Evolutionary conservation across 92 coral and sea anemone genomes (phyloP).

Genomic region (Zoanthus gigantus): DNA sequence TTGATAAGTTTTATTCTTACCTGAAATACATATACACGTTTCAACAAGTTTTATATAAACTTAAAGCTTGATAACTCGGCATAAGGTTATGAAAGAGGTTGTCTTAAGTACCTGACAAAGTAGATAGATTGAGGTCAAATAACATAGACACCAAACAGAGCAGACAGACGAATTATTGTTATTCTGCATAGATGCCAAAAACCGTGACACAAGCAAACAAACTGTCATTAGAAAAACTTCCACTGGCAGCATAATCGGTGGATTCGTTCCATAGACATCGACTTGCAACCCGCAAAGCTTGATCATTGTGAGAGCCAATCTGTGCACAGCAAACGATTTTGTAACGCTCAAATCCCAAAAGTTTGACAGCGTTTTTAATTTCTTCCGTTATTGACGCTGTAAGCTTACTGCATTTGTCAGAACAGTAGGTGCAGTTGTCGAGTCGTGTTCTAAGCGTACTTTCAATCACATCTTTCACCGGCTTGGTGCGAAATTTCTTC

Average conservation of each 20-base stretch:
- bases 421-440: slow-evolving; percentile 65
- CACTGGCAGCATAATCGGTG: slow-evolving; percentile 80
- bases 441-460: slow-evolving; percentile 72
- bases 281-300: slow-evolving; percentile 87
- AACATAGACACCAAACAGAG: too few species aligned
- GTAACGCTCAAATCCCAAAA: slow-evolving; percentile 84
- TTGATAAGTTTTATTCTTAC: too few species aligned
- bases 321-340: slow-evolving; percentile 91
- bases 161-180: neutral
- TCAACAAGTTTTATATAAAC: too few species aligned
- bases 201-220: slow-evolving; percentile 93
- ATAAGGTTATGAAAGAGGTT: too few species aligned
- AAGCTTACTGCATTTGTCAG: slow-evolving; percentile 76
- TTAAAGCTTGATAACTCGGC: too few species aligned
- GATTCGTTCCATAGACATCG: slow-evolving; percentile 92
- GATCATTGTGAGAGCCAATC: slow-evolving; percentile 84
- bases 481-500: slow-evolving; percentile 77
- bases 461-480: slow-evolving; percentile 80
- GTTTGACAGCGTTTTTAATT: slow-evolving; percentile 83
- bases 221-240: slow-evolving; percentile 83
- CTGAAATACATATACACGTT: too few species aligned
- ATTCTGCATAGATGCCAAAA: slow-evolving; percentile 92
- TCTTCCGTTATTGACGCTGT: slow-evolving; percentile 82
- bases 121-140: too few species aligned
- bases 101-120: too few species aligned